These are phyloP conservation scores for Acronicta psi DNA, from an alignment of 2,888 invertebrate genomes.

Conservation along the genomic window DNA sequence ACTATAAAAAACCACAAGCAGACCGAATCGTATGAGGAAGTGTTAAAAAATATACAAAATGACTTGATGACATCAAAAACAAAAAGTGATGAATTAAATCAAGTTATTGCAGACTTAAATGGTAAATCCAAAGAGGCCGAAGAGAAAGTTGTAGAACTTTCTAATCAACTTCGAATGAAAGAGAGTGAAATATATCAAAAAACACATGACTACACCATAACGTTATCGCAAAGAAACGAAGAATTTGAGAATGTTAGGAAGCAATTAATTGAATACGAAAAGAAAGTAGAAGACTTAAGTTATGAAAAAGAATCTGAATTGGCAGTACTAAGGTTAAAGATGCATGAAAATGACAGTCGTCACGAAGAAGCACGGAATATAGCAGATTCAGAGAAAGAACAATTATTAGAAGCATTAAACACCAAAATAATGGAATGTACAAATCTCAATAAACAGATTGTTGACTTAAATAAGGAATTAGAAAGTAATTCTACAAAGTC, in stretches of 20 bases:
- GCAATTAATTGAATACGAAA: slow-evolving; percentile 79
- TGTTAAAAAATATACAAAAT: slow-evolving; percentile 64
- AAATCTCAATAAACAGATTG: slow-evolving; percentile 83
- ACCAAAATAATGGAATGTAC: slow-evolving; percentile 84
- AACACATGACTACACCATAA: slow-evolving; percentile 74
- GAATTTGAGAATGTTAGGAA: slow-evolving; percentile 82
- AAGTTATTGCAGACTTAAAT: slow-evolving; percentile 66
- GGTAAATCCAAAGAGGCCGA: slow-evolving; percentile 63
- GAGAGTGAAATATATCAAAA: slow-evolving; percentile 82
- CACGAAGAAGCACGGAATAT: slow-evolving; percentile 70
- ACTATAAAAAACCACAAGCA: slow-evolving; percentile 64
- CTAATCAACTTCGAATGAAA: slow-evolving; percentile 72
- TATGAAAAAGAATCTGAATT: slow-evolving; percentile 88
- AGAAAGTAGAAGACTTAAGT: slow-evolving; percentile 82
- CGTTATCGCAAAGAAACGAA: slow-evolving; percentile 76
- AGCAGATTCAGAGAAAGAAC: slow-evolving; percentile 69
- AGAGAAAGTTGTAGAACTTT: slow-evolving; percentile 67
- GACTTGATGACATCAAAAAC: slow-evolving; percentile 67
- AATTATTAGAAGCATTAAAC: slow-evolving; percentile 74
- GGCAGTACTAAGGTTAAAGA: slow-evolving; percentile 85
- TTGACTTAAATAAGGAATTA: slow-evolving; percentile 85
- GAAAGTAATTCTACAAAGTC: slow-evolving; percentile 88
- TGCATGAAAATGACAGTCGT: slow-evolving; percentile 81
- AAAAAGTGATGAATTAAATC: slow-evolving; percentile 68
- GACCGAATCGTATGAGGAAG: slow-evolving; percentile 62